Conservation (phyloP, 1,140 invertebrate species). For the Pseudoatta argentina region DNA sequence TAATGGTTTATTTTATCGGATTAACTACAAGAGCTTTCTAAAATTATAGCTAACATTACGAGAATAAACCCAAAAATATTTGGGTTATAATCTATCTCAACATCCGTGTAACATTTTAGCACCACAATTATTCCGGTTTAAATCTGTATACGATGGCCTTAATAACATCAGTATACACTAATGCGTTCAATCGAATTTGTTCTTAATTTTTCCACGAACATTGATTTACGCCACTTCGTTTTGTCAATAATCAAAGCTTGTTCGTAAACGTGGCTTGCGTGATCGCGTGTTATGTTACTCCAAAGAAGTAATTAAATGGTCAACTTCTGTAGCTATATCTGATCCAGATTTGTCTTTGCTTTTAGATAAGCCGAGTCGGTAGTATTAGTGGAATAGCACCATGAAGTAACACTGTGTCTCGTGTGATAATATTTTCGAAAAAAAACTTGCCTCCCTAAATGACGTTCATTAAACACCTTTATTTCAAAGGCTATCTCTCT, state of each 20-base stretch:
- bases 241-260: slow-evolving; percentile 24
- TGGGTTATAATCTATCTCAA: no score
- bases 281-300: slow-evolving; percentile 27
- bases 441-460: slow-evolving; percentile 28
- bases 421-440: slow-evolving; percentile 3
- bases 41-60: no score
- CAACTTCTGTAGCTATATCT: slow-evolving; percentile 24
- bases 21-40: no score
- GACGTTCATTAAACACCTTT: slow-evolving; percentile 40
- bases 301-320: slow-evolving; percentile 48
- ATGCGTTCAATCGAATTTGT: no score
- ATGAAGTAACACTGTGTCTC: neutral
- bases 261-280: slow-evolving; percentile 19
- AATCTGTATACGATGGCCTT: no score
- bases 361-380: slow-evolving; percentile 25
- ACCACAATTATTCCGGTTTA: no score
- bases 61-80: no score
- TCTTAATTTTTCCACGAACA: neutral
- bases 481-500: slow-evolving; percentile 32
- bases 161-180: no score
- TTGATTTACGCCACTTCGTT: neutral
- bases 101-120: no score
- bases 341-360: slow-evolving; percentile 34
- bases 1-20: no score
- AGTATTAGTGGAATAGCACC: neutral